phyloP scores from a whole-genome alignment of 1,140 invertebrate species.

The Idris sp. region DNA sequence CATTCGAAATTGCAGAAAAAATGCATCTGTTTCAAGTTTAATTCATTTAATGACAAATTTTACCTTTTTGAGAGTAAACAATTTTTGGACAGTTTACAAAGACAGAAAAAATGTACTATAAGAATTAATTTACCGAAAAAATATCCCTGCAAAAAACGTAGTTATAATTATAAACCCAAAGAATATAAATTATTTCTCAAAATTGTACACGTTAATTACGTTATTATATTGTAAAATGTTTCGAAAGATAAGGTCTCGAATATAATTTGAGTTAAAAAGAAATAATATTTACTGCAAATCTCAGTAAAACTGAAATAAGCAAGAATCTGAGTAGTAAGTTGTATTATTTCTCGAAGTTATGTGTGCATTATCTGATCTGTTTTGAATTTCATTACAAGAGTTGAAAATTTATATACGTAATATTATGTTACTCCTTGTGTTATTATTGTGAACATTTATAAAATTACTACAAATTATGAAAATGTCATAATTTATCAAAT shows the following conservation, averaged over 20 bases:
- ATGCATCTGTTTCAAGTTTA: too few species aligned
- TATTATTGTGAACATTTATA: not conserved
- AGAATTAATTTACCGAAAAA: too few species aligned
- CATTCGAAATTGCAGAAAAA: slow-evolving; percentile 4
- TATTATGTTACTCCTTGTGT: not conserved
- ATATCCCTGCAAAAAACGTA: too few species aligned
- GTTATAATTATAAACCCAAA: too few species aligned
- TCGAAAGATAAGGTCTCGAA: not conserved
- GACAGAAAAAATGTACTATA: too few species aligned
- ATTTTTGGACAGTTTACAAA: too few species aligned
- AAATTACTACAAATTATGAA: not conserved
- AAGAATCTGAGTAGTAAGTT: slow-evolving; percentile 35
- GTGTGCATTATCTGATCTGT: slow-evolving; percentile 24
- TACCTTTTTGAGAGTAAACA: too few species aligned
- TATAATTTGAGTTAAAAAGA: slow-evolving; percentile 1
- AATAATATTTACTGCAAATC: slow-evolving; percentile 11
- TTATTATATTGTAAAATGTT: too few species aligned
- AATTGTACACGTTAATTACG: too few species aligned
- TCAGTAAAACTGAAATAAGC: slow-evolving; percentile 25
- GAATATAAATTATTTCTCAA: too few species aligned
- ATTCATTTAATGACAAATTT: too few species aligned
- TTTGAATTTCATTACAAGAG: slow-evolving; percentile 27
- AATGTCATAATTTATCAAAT: too few species aligned
- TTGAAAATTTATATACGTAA: not conserved
- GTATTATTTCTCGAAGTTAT: slow-evolving; percentile 26